These are phyloP conservation scores for Habrosyne pyritoides DNA, from an alignment of 2,888 invertebrate species.

Conservation along the genomic window DNA sequence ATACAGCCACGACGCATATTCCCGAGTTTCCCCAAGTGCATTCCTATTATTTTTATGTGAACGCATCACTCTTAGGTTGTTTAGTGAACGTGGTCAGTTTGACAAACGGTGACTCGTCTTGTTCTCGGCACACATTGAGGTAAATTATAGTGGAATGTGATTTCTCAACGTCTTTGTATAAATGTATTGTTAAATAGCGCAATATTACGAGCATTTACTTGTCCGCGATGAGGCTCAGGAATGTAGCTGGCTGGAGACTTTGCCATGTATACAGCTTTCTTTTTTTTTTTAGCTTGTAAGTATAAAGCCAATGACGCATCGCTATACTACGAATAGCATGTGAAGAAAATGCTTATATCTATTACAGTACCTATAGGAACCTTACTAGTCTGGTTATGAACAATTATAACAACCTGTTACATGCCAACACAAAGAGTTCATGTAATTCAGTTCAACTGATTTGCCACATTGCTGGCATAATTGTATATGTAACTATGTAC, in stretches of 20 bases:
- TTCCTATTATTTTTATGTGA: conserved; percentile 47
- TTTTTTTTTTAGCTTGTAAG: conserved; percentile 54
- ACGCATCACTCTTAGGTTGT: conserved; percentile 64
- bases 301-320: conserved; percentile 68
- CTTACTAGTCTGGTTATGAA: conserved; percentile 21
- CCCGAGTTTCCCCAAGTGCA: conserved; percentile 41
- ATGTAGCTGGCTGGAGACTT: conserved; percentile 4
- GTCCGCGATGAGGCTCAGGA: background rate
- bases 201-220: background rate
- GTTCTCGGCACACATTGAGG: conserved; percentile 66
- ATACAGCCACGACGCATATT: conserved; percentile 40
- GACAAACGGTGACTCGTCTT: conserved; percentile 66
- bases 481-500: background rate
- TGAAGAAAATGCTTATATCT: conserved; percentile 25
- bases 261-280: conserved; percentile 45
- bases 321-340: conserved; percentile 33
- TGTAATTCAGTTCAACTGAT: background rate
- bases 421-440: conserved; percentile 1
- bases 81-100: conserved; percentile 78
- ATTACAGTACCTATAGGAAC: conserved; percentile 16
- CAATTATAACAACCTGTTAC: conserved; percentile 14
- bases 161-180: conserved; percentile 27
- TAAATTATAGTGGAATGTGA: conserved; percentile 49
- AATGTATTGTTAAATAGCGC: background rate
- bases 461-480: background rate